Conservation (phyloP, 92 coral and sea anemone species). For the Porites divaricata region DNA sequence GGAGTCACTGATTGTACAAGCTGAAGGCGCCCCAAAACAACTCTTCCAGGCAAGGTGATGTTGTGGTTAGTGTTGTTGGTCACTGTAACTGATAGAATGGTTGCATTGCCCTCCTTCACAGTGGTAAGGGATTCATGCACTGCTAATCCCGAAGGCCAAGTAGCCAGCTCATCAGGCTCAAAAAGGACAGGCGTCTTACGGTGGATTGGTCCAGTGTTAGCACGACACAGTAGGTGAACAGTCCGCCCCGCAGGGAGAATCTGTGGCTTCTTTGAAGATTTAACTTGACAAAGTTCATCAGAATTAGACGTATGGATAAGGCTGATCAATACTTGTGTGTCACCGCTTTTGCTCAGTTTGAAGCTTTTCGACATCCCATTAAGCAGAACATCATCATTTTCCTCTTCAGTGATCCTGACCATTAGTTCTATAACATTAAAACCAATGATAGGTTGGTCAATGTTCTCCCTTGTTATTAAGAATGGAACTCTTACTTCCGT, state of each 20-base stretch:
- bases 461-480: conserved; percentile 62
- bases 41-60: conserved; percentile 17
- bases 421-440: conserved; percentile 76
- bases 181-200: conserved; percentile 23
- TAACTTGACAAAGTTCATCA: conserved; percentile 24
- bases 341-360: no score
- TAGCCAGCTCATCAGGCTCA: conserved; percentile 41
- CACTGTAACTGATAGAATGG: conserved; percentile 29
- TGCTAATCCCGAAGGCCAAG: conserved; percentile 51
- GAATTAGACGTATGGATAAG: conserved; percentile 5
- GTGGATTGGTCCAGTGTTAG: conserved; percentile 2
- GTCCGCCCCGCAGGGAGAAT: conserved; percentile 6
- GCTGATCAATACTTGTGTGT: conserved; percentile 5
- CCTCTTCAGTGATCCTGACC: conserved; percentile 38
- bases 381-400: conserved; percentile 35
- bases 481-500: conserved; percentile 65
- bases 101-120: conserved; percentile 46
- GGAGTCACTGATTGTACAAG: conserved; percentile 3
- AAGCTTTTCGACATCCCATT: conserved; percentile 49
- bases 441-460: conserved; percentile 76
- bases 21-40: conserved; percentile 22
- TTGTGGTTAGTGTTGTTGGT: conserved; percentile 1
- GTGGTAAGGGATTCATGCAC: conserved; percentile 27
- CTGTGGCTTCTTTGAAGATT: conserved; percentile 18
- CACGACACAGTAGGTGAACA: background rate